Percentiles rank a stretch among this genome's conserved stretches.
phyloP scores from a whole-genome alignment of 2,113 vertebrate genomes.

The Gyps fulvus region DNA sequence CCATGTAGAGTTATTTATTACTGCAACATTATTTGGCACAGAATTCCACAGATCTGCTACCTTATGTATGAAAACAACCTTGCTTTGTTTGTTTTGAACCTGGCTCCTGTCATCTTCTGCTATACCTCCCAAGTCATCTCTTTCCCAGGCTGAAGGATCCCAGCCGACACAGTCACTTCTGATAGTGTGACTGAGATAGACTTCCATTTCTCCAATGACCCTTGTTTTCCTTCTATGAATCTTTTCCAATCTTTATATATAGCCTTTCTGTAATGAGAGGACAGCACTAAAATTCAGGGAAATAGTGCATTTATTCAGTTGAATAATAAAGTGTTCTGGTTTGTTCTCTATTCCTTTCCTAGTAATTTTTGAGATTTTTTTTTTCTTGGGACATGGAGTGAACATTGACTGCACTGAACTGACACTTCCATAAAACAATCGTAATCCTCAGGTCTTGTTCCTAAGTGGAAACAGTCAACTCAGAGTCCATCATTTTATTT shows the following conservation, averaged over 20 bases:
- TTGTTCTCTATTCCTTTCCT: neutral
- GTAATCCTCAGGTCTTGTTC: neutral
- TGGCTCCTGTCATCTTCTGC: neutral
- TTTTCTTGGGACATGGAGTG: neutral
- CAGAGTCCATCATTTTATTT: neutral
- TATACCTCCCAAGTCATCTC: neutral
- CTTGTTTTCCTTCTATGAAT: neutral
- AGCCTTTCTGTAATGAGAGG: neutral
- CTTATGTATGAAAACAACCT: neutral
- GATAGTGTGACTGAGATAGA: neutral
- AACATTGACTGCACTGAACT: neutral
- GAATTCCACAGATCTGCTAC: neutral
- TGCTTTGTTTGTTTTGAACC: neutral
- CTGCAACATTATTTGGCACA: neutral
- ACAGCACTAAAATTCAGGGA: neutral
- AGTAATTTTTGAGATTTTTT: neutral
- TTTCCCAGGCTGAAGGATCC: neutral
- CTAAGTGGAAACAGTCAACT: neutral
- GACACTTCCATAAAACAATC: neutral
- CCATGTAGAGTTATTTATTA: neutral
- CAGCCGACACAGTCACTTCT: neutral
- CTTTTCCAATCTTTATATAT: neutral
- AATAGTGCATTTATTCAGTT: neutral
- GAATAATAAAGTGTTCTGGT: neutral
- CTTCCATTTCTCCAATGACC: neutral